phyloP scores from a whole-genome alignment of 1,140 invertebrate species.

The Bombus breviceps region DNA sequence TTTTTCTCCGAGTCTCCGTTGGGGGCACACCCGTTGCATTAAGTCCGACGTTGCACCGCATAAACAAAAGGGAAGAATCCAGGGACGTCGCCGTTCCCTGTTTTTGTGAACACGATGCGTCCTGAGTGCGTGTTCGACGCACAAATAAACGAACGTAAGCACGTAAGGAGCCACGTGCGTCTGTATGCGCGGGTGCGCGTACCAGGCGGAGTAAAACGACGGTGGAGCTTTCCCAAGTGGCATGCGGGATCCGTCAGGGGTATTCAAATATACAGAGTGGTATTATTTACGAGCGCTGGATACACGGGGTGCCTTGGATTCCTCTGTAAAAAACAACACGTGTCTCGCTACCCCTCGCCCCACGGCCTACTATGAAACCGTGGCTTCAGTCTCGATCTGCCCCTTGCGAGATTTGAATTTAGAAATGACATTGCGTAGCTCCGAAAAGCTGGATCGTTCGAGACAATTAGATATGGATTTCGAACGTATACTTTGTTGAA shows the following conservation, averaged over 20 bases:
- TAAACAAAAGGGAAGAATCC: constrained; percentile 63
- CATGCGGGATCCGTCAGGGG: constrained; percentile 78
- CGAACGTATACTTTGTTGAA: not conserved
- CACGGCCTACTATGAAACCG: not conserved
- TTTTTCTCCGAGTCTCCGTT: not conserved
- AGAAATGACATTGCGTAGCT: not conserved
- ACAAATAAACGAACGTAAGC: constrained; percentile 29
- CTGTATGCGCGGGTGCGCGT: not conserved
- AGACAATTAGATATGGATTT: not conserved
- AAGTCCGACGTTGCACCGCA: constrained; percentile 63
- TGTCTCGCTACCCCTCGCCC: constrained; percentile 33
- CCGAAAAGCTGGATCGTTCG: not conserved
- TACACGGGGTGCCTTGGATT: constrained; percentile 64
- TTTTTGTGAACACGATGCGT: not conserved
- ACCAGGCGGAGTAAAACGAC: constrained; percentile 39
- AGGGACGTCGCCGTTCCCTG: not conserved
- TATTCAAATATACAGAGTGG: constrained; percentile 80
- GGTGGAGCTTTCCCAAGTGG: constrained; percentile 68
- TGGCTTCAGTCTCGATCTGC: not conserved
- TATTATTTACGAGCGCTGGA: constrained; percentile 79
- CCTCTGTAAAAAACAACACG: constrained; percentile 62
- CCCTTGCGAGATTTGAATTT: constrained; percentile 31
- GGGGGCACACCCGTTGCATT: constrained; percentile 51
- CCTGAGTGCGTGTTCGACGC: constrained; percentile 6
- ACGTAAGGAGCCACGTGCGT: constrained; percentile 1